A percentile compares a stretch with the other conserved stretches of the same genome.
These are phyloP conservation scores for Lutraria lutraria DNA, from an alignment of 2,888 invertebrate species.

Conservation along the genomic window DNA sequence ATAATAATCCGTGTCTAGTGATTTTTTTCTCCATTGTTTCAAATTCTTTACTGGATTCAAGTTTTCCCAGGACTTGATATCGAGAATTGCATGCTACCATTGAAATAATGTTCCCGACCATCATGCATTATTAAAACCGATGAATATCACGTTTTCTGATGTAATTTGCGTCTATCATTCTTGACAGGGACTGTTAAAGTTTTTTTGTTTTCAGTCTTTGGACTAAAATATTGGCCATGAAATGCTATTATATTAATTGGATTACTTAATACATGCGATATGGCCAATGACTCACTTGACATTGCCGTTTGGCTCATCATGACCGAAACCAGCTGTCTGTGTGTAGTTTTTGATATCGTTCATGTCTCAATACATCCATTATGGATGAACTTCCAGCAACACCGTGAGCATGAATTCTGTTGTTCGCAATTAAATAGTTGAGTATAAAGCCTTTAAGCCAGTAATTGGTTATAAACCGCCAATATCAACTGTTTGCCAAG, in stretches of 20 bases:
- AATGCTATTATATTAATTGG: constrained; percentile 21
- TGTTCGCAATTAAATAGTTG: neutral
- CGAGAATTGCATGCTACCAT: neutral
- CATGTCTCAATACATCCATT: neutral
- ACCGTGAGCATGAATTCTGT: neutral
- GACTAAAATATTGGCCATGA: neutral
- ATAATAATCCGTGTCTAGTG: constrained; percentile 10
- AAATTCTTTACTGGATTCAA: neutral
- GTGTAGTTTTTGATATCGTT: neutral
- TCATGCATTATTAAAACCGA: constrained; percentile 15
- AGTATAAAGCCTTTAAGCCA: neutral
- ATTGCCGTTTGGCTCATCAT: neutral
- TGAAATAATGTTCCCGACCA: neutral
- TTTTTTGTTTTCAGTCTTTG: neutral
- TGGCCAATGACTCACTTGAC: neutral
- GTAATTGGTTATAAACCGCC: neutral
- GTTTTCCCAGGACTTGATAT: neutral
- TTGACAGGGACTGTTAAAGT: neutral
- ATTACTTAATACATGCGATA: neutral
- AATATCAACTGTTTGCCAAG: neutral
- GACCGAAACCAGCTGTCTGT: neutral
- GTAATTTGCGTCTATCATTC: neutral
- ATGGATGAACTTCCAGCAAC: neutral
- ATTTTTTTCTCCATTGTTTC: neutral
- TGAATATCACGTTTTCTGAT: constrained; percentile 1